Evolutionary conservation across 2,113 vertebrate species (phyloP), one percentile per base, ranked within the genome.

Genomic region (Pholis gunnellus): DNA sequence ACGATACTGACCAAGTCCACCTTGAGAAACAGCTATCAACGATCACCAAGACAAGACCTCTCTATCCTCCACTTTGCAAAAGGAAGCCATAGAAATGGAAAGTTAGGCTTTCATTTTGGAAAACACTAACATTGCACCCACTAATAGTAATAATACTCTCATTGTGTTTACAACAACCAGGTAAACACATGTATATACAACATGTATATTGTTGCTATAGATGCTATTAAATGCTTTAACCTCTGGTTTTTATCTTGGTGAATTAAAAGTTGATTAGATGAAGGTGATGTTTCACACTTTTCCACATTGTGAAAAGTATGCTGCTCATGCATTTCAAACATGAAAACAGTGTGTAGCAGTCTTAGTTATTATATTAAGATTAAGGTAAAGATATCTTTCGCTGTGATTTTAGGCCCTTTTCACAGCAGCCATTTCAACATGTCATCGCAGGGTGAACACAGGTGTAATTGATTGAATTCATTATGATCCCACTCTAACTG

Each of bases 1-100:
- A 68, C 59, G 18, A 80, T 17, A 76, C 27, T 13, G 40, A 63
- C n/a, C 13, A 20, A 31, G 27, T 66, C 42, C 68, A 54, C 36
- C n/a, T 61, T 61, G 27, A 61, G 18, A n/a, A 73, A 42, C 11
- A 15, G 13, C 8, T 15, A 57, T 40, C 6, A 38, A 71, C 5
- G 17, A 38, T 25, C 48, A 17, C 50, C 11, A 54, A 15, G 66
- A 50, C 17, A n/a, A 31, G 31, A 50, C 18, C 0, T 54, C n/a
- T 36, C 8, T 46, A 6, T 11, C 9, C 44, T 42, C 1, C 1
- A 57, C 11, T 63, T 11, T 46, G 36, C 2, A 20, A 59, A 38
- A 25, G 17, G 14, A 34, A 38, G 42, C 15, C 34, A 67, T 0
- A 50, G 36, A 59, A 73, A 57, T 4, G 7, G 17, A 31, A 81